Percentiles rank a stretch among this genome's conserved stretches.
Conservation (phyloP, 2,888 invertebrate species). For the Hermodice carunculata region DNA sequence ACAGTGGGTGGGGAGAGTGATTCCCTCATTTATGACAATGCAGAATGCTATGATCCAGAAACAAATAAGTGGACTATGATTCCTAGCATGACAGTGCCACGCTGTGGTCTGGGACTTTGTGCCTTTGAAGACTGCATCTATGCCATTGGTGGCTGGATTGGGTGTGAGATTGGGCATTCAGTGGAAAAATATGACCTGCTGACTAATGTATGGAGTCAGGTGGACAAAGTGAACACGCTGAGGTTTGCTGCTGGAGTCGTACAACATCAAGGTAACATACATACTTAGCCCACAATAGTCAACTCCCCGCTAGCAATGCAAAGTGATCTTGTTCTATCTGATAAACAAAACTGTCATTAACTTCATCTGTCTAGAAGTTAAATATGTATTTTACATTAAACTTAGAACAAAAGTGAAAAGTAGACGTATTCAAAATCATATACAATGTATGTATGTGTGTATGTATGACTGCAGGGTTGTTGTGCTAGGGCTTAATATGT, state of each 20-base stretch:
- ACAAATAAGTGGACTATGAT: conserved; percentile 74
- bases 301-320: too few species aligned
- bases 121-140: conserved; percentile 86
- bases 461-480: too few species aligned
- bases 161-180: conserved; percentile 88
- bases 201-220: conserved; percentile 81
- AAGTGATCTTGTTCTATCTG: too few species aligned
- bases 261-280: conserved; percentile 83
- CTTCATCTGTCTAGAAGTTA: too few species aligned
- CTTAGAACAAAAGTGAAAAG: too few species aligned
- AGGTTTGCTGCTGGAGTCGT: conserved; percentile 94
- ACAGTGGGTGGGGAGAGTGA: conserved; percentile 91
- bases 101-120: conserved; percentile 91
- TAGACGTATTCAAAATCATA: too few species aligned
- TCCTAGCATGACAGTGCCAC: conserved; percentile 66
- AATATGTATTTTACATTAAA: too few species aligned
- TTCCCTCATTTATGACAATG: conserved; percentile 80
- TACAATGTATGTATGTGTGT: too few species aligned
- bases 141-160: conserved; percentile 95
- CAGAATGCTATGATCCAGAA: conserved; percentile 63
- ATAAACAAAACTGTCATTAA: too few species aligned
- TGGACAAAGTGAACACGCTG: conserved; percentile 85
- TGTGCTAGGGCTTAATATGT: too few species aligned
- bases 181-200: conserved; percentile 90
- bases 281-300: too few species aligned